Percentiles rank a stretch among this genome's conserved stretches.
phyloP scores from a whole-genome alignment of 2,797 vertebrate genomes.

The Oreortyx pictus region DNA sequence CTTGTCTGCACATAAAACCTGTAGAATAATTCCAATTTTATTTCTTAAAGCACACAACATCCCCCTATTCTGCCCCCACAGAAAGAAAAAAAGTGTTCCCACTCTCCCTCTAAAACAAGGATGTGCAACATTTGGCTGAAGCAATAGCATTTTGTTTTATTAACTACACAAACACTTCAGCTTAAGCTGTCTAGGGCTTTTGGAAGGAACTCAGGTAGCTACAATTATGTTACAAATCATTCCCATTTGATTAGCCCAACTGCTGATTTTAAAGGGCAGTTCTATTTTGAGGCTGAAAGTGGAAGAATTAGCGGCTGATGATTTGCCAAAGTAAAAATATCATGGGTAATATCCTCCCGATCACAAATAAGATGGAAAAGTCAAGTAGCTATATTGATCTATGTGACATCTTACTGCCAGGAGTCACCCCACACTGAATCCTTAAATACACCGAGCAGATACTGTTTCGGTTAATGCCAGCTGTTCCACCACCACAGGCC shows the following conservation, averaged over 20 bases:
- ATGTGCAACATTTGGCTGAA: background rate
- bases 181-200: background rate
- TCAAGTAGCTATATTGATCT: constrained; percentile 22
- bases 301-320: background rate
- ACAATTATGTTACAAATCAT: background rate
- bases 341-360: background rate
- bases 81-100: rapidly evolving
- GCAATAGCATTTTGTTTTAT: background rate
- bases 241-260: background rate
- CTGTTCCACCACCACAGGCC: background rate
- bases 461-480: background rate
- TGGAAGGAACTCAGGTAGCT: background rate
- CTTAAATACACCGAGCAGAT: background rate
- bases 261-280: background rate
- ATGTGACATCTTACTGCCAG: background rate
- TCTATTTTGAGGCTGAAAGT: background rate
- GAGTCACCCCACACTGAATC: background rate
- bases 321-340: background rate
- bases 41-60: background rate
- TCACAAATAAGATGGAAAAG: background rate
- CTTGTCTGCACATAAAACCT: too few species aligned
- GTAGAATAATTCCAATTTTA: too few species aligned
- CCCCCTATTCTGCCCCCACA: background rate
- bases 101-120: background rate
- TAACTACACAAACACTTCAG: background rate